Evolutionary conservation across 2,113 vertebrate genomes (phyloP).

Genomic region (Pedionomus torquatus): DNA sequence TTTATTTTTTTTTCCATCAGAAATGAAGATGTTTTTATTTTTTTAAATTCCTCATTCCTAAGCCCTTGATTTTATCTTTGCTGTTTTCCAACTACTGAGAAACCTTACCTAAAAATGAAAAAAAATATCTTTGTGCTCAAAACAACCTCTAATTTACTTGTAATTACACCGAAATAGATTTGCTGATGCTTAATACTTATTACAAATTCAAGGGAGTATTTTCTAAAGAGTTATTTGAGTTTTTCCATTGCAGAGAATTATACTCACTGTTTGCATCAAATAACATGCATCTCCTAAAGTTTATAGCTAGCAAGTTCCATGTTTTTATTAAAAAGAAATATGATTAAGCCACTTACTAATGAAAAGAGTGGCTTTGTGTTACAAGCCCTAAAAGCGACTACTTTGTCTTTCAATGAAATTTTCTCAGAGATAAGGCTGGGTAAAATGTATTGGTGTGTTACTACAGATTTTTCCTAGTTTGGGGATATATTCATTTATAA

Average conservation of each 20-base stretch:
- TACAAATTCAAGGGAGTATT: not conserved
- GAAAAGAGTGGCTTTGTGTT: not conserved
- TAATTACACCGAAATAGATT: constrained; percentile 20
- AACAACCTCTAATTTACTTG: not conserved
- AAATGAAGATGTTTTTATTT: not conserved
- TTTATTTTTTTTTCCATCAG: not conserved
- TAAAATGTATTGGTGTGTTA: not conserved
- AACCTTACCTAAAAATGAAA: not conserved
- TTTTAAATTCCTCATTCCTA: not conserved
- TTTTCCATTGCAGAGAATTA: not conserved
- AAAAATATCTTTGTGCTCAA: not conserved
- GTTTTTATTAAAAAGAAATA: constrained; percentile 32
- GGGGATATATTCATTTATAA: not conserved
- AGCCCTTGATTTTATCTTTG: not conserved
- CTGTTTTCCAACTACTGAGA: not conserved
- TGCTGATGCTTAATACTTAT: not conserved
- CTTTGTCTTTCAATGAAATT: not conserved
- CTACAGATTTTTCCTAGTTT: not conserved
- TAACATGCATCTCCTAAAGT: not conserved
- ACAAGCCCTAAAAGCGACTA: not conserved
- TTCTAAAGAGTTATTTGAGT: not conserved
- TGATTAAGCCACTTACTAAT: not conserved
- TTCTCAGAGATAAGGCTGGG: not conserved
- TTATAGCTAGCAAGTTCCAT: not conserved
- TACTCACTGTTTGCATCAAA: not conserved